Evolutionary conservation across 2,888 invertebrate species (phyloP).

Genomic region (Adelognathus sp.): DNA sequence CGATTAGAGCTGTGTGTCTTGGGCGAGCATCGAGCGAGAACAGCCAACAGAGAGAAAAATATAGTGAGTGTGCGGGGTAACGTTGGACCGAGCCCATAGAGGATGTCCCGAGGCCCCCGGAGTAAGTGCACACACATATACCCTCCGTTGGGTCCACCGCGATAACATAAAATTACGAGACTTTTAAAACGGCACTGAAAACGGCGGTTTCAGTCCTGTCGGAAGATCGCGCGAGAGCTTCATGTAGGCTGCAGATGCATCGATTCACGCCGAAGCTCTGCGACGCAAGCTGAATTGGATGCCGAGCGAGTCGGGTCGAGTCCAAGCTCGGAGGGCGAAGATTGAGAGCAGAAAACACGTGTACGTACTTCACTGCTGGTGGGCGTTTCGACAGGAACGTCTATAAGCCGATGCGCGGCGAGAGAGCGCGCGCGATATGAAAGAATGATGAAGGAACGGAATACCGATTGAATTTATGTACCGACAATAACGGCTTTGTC

Average conservation of each 20-base stretch:
- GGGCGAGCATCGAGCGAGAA: slow-evolving; percentile 14
- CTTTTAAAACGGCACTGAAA: slow-evolving; percentile 53
- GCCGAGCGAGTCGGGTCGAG: neutral
- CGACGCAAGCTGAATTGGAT: neutral
- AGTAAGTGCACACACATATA: slow-evolving; percentile 52
- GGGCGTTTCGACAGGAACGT: slow-evolving; percentile 63
- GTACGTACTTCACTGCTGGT: slow-evolving; percentile 40
- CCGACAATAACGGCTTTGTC: slow-evolving; percentile 79
- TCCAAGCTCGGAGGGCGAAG: slow-evolving; percentile 45
- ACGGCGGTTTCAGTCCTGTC: slow-evolving; percentile 33
- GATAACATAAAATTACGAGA: slow-evolving; percentile 58
- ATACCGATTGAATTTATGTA: slow-evolving; percentile 74
- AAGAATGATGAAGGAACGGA: slow-evolving; percentile 26
- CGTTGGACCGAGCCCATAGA: slow-evolving; percentile 14
- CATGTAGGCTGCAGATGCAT: neutral
- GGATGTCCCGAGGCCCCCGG: slow-evolving; percentile 53
- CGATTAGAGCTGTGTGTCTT: slow-evolving; percentile 33
- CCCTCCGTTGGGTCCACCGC: slow-evolving; percentile 16
- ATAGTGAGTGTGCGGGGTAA: neutral
- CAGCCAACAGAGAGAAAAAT: slow-evolving; percentile 11
- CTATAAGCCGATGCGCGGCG: slow-evolving; percentile 35
- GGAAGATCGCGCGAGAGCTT: neutral
- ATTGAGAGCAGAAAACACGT: slow-evolving; percentile 49
- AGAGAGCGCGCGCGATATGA: slow-evolving; percentile 48
- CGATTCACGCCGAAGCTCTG: neutral